Evolutionary conservation across 1,140 invertebrate species (phyloP).

Genomic region (Odontomachus brunneus): DNA sequence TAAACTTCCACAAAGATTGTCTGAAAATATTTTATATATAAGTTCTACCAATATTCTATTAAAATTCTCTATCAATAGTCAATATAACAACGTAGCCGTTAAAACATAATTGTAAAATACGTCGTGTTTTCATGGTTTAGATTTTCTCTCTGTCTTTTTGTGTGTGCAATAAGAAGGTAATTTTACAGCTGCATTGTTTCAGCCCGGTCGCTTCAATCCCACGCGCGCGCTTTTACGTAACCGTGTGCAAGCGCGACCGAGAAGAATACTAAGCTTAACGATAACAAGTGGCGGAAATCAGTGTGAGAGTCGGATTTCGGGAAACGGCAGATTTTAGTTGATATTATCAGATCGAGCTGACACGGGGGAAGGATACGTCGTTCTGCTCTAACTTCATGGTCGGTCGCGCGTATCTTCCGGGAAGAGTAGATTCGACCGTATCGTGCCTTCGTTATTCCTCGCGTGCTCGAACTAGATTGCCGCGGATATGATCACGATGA

Average conservation of each 20-base stretch:
- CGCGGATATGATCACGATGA: neutral
- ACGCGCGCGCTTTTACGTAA: neutral
- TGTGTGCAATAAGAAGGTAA: neutral
- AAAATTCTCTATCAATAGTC: too few species aligned
- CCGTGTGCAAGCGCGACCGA: neutral
- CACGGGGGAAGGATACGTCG: conserved; percentile 78
- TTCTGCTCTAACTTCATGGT: conserved; percentile 77
- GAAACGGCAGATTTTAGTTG: conserved; percentile 73
- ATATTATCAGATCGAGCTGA: conserved; percentile 75
- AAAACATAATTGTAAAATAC: too few species aligned
- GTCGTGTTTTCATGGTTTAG: too few species aligned
- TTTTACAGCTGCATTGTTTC: neutral
- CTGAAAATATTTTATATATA: too few species aligned
- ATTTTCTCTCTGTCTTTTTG: neutral
- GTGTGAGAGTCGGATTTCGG: conserved; percentile 68
- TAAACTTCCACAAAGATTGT: too few species aligned
- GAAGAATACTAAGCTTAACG: conserved; percentile 22
- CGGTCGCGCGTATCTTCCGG: conserved; percentile 78
- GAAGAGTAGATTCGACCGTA: conserved; percentile 46
- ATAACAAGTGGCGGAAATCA: conserved; percentile 55
- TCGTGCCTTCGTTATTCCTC: conserved; percentile 49
- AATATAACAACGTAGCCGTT: too few species aligned
- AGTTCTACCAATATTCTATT: too few species aligned
- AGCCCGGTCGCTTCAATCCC: neutral
- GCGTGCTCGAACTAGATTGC: conserved; percentile 60